phyloP scores from a whole-genome alignment of 2,113 vertebrate genomes.

The Entosphenus tridentatus region DNA sequence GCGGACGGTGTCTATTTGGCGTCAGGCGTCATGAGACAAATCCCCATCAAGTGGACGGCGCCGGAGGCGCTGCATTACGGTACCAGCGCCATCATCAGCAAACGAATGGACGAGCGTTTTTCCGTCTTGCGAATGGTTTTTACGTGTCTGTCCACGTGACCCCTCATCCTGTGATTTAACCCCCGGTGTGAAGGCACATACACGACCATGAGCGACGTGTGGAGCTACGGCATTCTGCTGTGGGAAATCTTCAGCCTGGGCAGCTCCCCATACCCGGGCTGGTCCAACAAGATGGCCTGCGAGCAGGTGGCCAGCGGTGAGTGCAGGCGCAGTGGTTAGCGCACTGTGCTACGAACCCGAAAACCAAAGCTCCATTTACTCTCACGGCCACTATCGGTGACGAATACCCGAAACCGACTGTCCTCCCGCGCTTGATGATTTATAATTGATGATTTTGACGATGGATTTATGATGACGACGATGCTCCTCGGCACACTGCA shows the following conservation, averaged over 20 bases:
- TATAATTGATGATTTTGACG: no score
- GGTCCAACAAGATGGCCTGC: constrained; percentile 66
- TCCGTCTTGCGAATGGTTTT: no score
- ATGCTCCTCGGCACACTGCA: neutral
- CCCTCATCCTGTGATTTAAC: no score
- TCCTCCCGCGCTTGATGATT: no score
- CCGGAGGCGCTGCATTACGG: constrained; percentile 8
- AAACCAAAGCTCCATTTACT: neutral
- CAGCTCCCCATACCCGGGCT: constrained; percentile 42
- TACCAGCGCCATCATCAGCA: neutral
- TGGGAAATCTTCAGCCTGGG: constrained; percentile 86
- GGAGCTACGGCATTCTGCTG: constrained; percentile 76
- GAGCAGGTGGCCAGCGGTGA: constrained; percentile 63
- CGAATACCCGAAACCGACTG: no score
- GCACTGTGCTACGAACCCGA: neutral
- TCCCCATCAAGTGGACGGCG: constrained; percentile 10
- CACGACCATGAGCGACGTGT: constrained; percentile 65
- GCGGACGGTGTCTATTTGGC: constrained; percentile 5
- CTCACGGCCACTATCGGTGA: neutral
- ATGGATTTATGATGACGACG: no score
- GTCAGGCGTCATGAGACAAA: constrained; percentile 7
- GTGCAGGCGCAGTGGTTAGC: neutral
- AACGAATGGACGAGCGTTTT: no score
- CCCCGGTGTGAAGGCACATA: constrained; percentile 17
- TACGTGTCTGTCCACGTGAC: no score